Evolutionary conservation across 2,888 invertebrate species (phyloP), one percentile per base, ranked within the genome.

Genomic region (Drosophila lutescens): DNA sequence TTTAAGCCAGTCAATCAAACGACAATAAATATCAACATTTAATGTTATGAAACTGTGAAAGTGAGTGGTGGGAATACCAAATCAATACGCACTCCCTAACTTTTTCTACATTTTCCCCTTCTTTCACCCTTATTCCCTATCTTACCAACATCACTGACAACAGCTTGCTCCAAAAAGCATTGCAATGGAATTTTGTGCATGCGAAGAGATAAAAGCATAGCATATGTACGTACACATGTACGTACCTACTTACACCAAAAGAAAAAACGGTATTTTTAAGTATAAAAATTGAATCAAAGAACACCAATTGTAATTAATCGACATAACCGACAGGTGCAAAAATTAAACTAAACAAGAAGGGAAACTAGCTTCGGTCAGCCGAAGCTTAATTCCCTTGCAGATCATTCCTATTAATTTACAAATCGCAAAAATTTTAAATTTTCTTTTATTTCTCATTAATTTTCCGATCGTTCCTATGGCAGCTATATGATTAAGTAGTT

Each of bases 131-230:
- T 49, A 17, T 34, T 17, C 17, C 17, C 17, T 34, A 49, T 49
- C 49, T 49, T 20, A 34, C 49, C 49, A 49, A 61, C 77, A 80
- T 80, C 71, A 77, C 59, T 62, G 78, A 68, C 78, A 80, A 74
- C 78, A 78, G 78, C 67, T 78, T 80, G 78, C 60, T 60, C 56
- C 76, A 65, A 78, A 80, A 76, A 76, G 78, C 81, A 78, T 80
- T 80, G 70, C 70, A 62, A 63, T 68, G 71, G 73, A 49, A 49
- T 49, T 49, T 49, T 49, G 34, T 17, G 49, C 49, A 49, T 49
- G 34, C 34, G 49, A 49, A 20, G 34, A 49, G 49, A 49, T 49
- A 49, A 49, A 49, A 49, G 49, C 49, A 20, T 34, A n/a, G 49
- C 49, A 49, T 49, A 49, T 49, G 49, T 49, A 34, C 49, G 49